phyloP scores from a whole-genome alignment of 1,140 invertebrate species.

The Drosophila nannoptera region DNA sequence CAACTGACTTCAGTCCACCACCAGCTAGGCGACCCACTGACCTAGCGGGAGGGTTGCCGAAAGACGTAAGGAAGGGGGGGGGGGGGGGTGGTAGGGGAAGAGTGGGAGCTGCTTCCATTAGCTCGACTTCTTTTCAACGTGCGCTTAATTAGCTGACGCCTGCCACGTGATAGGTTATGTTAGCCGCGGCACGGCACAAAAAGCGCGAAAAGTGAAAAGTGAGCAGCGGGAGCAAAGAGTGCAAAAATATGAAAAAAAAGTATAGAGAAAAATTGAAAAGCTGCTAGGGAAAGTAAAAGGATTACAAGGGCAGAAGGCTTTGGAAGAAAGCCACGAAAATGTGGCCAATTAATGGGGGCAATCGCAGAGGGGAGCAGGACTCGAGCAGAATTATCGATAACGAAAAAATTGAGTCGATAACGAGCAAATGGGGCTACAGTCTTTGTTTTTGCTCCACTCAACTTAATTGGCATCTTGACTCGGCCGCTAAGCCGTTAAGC shows the following conservation, averaged over 20 bases:
- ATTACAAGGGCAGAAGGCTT: slow-evolving; percentile 10
- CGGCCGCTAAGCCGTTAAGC: too few species aligned
- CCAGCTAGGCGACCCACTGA: slow-evolving; percentile 27
- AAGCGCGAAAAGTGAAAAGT: slow-evolving; percentile 8
- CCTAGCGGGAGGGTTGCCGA: not conserved
- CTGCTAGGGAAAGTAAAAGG: not conserved
- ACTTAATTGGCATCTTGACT: too few species aligned
- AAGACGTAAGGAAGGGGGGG: too few species aligned
- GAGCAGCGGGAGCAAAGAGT: not conserved
- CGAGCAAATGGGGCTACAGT: too few species aligned
- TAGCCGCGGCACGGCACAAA: slow-evolving; percentile 25
- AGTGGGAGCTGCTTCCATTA: slow-evolving; percentile 8
- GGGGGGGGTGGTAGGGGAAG: not conserved
- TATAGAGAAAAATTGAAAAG: too few species aligned
- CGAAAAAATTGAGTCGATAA: too few species aligned
- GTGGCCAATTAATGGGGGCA: slow-evolving; percentile 22
- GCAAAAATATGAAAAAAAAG: too few species aligned
- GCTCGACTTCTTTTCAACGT: slow-evolving; percentile 31
- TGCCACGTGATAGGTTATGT: slow-evolving; percentile 38
- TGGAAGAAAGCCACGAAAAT: not conserved
- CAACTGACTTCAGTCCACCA: not conserved
- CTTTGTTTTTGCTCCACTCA: too few species aligned
- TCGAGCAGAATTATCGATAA: not conserved
- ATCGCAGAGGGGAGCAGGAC: not conserved
- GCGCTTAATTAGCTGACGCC: slow-evolving; percentile 54